These are phyloP conservation scores for Nansenia antarctica DNA, from an alignment of 2,113 vertebrate species.

Conservation along the genomic window DNA sequence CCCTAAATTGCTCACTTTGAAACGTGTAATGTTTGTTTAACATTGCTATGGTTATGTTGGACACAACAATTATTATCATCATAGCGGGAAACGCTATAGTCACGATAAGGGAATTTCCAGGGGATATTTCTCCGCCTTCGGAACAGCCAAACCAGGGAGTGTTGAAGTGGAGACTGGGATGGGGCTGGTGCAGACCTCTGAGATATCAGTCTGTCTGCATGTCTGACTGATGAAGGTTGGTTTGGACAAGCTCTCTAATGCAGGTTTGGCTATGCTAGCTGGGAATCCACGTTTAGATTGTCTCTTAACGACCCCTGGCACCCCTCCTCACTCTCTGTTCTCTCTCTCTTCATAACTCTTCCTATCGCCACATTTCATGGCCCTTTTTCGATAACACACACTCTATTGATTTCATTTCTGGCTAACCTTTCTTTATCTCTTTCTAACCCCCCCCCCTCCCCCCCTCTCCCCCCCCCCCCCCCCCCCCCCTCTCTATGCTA, in stretches of 20 bases:
- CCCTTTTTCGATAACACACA: constrained; percentile 4
- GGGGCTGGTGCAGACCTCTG: not conserved
- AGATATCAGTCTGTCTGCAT: not conserved
- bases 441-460: too few relatives aligned
- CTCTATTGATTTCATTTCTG: not conserved
- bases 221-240: not conserved
- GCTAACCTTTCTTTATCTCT: not conserved
- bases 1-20: not conserved
- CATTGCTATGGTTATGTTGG: constrained; percentile 57
- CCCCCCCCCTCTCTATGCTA: too few relatives aligned
- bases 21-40: constrained; percentile 37
- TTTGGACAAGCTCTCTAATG: constrained; percentile 2
- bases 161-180: not conserved
- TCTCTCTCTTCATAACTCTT: not conserved
- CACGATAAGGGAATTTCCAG: constrained; percentile 62
- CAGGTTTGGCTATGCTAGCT: not conserved
- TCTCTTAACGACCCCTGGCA: constrained; percentile 6
- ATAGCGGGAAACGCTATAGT: constrained; percentile 31
- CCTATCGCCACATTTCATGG: constrained; percentile 4
- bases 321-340: not conserved
- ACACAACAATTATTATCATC: constrained; percentile 54
- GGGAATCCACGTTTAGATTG: not conserved
- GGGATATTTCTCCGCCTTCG: not conserved
- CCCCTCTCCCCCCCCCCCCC: too few relatives aligned
- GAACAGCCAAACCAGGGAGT: not conserved